Conservation (phyloP, 2,797 vertebrate species). For the Ibycter americanus region DNA sequence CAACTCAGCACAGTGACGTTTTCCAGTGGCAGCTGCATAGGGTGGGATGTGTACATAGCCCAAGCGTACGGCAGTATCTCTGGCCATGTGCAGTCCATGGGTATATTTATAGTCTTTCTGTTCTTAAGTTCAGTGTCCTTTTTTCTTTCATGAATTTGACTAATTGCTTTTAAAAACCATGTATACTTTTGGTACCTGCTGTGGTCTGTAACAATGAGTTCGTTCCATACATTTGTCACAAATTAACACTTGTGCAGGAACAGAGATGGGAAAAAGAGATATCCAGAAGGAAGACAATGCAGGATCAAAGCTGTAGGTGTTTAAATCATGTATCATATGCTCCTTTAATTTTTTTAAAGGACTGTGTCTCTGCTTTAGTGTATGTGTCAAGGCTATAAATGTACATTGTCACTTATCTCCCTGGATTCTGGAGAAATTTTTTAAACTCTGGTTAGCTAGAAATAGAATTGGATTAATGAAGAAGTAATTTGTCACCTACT, state of each 20-base stretch:
- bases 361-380: background rate
- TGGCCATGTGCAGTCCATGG: background rate
- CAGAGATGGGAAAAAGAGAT: background rate
- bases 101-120: background rate
- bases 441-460: background rate
- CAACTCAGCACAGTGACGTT: background rate
- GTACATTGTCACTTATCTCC: background rate
- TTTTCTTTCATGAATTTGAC: background rate
- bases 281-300: background rate
- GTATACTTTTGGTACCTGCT: background rate
- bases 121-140: background rate
- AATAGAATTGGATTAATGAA: background rate
- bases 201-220: background rate
- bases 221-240: background rate
- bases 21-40: background rate
- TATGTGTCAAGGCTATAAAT: background rate
- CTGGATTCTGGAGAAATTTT: background rate
- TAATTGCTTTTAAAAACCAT: background rate
- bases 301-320: background rate
- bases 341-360: background rate
- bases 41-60: too few relatives aligned
- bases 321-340: background rate
- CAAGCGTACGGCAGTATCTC: rapidly evolving
- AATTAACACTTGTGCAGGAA: background rate
- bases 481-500: background rate